Evolutionary conservation across 92 coral and sea anemone species (phyloP).

Genomic region (Paramuricea clavata): DNA sequence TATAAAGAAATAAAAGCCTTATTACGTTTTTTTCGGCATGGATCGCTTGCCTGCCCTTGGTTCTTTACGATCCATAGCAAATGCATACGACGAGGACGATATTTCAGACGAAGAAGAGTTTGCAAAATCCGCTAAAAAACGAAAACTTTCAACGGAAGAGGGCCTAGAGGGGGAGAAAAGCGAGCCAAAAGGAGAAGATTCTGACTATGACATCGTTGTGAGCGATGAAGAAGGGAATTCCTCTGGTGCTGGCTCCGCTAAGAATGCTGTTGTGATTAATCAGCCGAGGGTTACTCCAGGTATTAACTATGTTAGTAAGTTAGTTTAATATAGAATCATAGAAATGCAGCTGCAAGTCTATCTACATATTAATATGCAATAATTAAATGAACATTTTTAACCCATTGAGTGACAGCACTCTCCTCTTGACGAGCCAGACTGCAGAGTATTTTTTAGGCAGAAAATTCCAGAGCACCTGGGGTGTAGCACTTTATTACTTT

Average conservation of each 20-base stretch:
- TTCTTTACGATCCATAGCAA: slow-evolving; percentile 44
- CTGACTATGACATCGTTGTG: slow-evolving; percentile 41
- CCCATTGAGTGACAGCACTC: no score
- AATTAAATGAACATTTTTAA: no score
- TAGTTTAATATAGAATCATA: no score
- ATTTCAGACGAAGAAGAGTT: slow-evolving; percentile 37
- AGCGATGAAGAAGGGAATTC: slow-evolving; percentile 63
- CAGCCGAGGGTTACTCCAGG: slow-evolving; percentile 29
- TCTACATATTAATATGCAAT: no score
- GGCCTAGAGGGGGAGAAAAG: slow-evolving; percentile 1
- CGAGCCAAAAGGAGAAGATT: slow-evolving; percentile 1
- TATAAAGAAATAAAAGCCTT: neutral
- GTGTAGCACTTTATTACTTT: no score
- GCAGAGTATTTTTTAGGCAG: no score
- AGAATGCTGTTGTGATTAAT: slow-evolving; percentile 4
- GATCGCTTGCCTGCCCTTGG: slow-evolving; percentile 32
- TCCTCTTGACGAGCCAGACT: no score
- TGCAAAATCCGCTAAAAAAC: neutral
- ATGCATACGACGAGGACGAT: slow-evolving; percentile 27
- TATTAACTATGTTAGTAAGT: no score
- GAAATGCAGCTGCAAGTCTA: no score
- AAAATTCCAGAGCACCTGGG: no score
- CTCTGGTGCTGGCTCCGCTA: slow-evolving; percentile 42
- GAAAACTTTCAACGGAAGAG: neutral
- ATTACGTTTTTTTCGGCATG: neutral